Evolutionary conservation across 2,888 invertebrate species (phyloP).

Genomic region (Ctena decussata): DNA sequence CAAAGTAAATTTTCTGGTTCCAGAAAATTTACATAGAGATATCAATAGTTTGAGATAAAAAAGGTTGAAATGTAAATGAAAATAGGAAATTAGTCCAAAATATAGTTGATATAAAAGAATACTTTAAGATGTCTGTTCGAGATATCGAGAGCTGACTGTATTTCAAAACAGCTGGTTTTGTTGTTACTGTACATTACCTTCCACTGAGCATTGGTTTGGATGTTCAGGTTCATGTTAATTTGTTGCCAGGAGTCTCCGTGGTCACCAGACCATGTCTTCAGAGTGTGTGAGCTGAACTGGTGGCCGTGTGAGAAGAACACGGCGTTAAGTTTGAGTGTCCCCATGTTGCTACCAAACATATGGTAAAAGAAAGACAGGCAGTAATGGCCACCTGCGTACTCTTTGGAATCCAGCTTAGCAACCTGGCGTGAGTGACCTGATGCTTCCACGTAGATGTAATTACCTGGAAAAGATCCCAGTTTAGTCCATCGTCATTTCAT

Average conservation of each 20-base stretch:
- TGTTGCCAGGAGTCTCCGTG: slow-evolving; percentile 68
- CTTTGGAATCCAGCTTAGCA: slow-evolving; percentile 67
- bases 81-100: too few species aligned
- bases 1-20: too few species aligned
- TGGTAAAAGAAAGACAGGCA: slow-evolving; percentile 78
- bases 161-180: too few species aligned
- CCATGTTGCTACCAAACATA: slow-evolving; percentile 77
- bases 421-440: slow-evolving; percentile 63
- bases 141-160: too few species aligned
- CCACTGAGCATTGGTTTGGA: slow-evolving; percentile 54
- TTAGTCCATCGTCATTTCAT: too few species aligned
- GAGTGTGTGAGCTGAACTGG: not conserved
- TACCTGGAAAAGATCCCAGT: slow-evolving; percentile 65
- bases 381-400: slow-evolving; percentile 70
- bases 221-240: slow-evolving; percentile 58
- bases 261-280: slow-evolving; percentile 64
- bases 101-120: too few species aligned
- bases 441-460: slow-evolving; percentile 79
- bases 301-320: slow-evolving; percentile 11
- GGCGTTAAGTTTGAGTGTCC: slow-evolving; percentile 66
- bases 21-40: too few species aligned
- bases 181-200: too few species aligned
- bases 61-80: too few species aligned
- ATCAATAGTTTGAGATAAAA: too few species aligned
- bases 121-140: too few species aligned